phyloP scores from a whole-genome alignment of 2,888 invertebrate genomes.

The Vanessa cardui region DNA sequence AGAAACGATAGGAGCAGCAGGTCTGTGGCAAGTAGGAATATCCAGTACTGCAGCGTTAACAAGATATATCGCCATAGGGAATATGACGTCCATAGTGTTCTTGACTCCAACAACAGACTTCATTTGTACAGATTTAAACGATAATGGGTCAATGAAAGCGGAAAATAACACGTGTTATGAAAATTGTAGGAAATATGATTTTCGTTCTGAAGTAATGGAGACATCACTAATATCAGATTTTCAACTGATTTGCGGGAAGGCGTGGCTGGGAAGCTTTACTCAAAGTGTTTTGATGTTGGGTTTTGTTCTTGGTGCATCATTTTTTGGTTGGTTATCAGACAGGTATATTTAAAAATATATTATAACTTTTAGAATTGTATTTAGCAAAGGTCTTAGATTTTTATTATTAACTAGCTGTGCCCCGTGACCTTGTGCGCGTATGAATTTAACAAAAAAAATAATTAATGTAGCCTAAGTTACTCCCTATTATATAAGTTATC shows the following conservation, averaged over 20 bases:
- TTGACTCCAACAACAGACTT: conserved; percentile 57
- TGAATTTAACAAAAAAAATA: too few relatives aligned
- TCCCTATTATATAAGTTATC: too few relatives aligned
- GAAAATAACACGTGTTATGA: conserved; percentile 56
- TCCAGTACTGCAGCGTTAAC: conserved; percentile 44
- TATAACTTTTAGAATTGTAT: not conserved
- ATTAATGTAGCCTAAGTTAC: too few relatives aligned
- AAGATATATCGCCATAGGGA: conserved; percentile 54
- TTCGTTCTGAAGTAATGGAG: conserved; percentile 49
- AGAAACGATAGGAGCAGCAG: conserved; percentile 58
- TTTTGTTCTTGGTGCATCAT: conserved; percentile 51
- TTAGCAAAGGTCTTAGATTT: not conserved
- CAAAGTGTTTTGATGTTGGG: conserved; percentile 62
- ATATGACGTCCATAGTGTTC: conserved; percentile 53
- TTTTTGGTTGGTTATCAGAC: conserved; percentile 65
- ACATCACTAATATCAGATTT: conserved; percentile 55
- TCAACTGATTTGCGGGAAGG: conserved; percentile 55
- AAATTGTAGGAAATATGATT: conserved; percentile 54
- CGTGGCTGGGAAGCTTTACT: conserved; percentile 59
- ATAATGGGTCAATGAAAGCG: conserved; percentile 43
- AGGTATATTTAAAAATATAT: conserved; percentile 43
- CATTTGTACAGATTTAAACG: conserved; percentile 48
- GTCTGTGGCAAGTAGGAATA: conserved; percentile 53
- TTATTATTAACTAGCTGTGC: too few relatives aligned
- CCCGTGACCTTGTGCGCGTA: too few relatives aligned